A percentile compares a stretch with the other conserved stretches of the same genome.
Evolutionary conservation across 2,888 invertebrate genomes (phyloP).

Genomic region (Trichopria drosophilae): DNA sequence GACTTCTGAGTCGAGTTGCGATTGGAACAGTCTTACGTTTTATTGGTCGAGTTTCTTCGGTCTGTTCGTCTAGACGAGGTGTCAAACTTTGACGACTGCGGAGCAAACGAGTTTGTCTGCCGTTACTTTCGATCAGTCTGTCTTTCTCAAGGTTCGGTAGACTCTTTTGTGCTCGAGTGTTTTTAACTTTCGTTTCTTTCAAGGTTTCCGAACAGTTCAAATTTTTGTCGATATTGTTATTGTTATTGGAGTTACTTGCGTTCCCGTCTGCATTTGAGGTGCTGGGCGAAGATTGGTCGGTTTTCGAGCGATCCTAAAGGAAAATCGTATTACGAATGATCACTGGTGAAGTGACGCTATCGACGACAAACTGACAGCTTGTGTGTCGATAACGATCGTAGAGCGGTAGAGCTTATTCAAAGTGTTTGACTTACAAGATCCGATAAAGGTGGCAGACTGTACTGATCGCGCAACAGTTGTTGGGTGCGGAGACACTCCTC

Average conservation of each 20-base stretch:
- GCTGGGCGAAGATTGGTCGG: not conserved
- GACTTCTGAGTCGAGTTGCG: conserved; percentile 49
- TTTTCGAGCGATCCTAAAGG: not conserved
- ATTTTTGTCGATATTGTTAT: conserved; percentile 49
- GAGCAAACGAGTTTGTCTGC: too few species aligned
- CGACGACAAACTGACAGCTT: not conserved
- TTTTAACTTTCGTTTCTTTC: conserved; percentile 20
- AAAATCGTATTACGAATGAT: not conserved
- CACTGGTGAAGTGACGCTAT: too few species aligned
- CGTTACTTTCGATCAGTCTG: conserved; percentile 32
- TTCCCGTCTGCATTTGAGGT: not conserved
- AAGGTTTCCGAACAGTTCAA: conserved; percentile 42
- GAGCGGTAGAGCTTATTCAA: conserved; percentile 14
- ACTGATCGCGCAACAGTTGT: conserved; percentile 54
- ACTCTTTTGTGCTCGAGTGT: too few species aligned
- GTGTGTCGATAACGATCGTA: not conserved
- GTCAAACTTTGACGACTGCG: too few species aligned
- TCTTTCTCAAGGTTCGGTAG: too few species aligned
- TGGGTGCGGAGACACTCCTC: conserved; percentile 58
- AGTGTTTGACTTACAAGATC: conserved; percentile 50
- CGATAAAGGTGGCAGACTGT: conserved; percentile 53
- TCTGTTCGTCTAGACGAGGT: too few species aligned
- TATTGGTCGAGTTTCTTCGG: too few species aligned
- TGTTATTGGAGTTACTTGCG: conserved; percentile 42
- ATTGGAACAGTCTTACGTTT: too few species aligned